A percentile compares a stretch with the other conserved stretches of the same genome.
Evolutionary conservation across 2,888 invertebrate species (phyloP).

Genomic region (Clusia tigrina): DNA sequence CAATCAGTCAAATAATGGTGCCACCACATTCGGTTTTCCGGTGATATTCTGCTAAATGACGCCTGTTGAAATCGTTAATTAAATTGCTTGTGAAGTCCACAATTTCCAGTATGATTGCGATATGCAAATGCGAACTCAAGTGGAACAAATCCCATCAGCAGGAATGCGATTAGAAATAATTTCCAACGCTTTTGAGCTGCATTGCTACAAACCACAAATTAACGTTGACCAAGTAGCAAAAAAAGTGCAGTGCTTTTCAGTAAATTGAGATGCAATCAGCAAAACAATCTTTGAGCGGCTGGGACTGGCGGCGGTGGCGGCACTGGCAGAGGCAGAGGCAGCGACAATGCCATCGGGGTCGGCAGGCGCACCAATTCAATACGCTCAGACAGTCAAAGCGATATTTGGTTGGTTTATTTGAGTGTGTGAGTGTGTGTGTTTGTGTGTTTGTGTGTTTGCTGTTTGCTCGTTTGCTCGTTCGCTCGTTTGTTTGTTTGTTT

Average conservation of each 20-base stretch:
- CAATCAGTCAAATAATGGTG: no score
- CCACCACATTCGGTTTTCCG: no score
- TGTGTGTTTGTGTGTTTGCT: not conserved
- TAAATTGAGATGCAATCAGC: not conserved
- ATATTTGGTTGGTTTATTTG: not conserved
- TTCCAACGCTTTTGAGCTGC: not conserved
- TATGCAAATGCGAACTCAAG: no score
- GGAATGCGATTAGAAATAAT: not conserved
- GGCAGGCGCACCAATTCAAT: not conserved
- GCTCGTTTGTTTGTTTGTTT: not conserved
- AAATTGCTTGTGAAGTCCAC: no score
- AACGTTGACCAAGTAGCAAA: no score
- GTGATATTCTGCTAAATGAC: no score
- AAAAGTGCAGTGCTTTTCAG: not conserved
- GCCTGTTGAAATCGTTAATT: no score
- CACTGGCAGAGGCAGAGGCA: no score
- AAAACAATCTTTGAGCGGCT: no score
- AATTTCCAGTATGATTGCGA: no score
- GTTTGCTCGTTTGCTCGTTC: not conserved
- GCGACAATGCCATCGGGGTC: not conserved
- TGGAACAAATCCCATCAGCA: not conserved
- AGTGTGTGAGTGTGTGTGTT: not conserved
- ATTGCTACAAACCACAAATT: not conserved
- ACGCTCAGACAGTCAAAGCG: not conserved
- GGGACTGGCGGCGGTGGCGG: no score